phyloP scores from a whole-genome alignment of 1,140 invertebrate genomes.

The Aphelenchoides fujianensis region DNA sequence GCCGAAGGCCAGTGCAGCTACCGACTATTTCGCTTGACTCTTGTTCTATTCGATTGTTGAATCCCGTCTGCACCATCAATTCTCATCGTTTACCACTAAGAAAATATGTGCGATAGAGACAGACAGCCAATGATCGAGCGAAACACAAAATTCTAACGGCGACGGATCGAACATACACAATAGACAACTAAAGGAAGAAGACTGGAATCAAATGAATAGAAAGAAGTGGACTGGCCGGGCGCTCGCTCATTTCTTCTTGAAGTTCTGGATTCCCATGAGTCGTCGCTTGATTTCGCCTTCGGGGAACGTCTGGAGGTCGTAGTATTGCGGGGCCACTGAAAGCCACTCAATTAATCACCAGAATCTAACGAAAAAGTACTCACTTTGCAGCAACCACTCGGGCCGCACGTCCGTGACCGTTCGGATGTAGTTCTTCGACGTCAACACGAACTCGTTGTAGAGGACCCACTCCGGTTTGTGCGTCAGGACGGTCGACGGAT shows the following conservation, averaged over 20 bases:
- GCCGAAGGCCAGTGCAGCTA: not conserved
- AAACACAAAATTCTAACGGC: too few relatives aligned
- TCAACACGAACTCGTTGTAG: conserved; percentile 99
- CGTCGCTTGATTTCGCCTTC: conserved; percentile 63
- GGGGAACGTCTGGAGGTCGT: conserved; percentile 94
- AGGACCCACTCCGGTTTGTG: conserved; percentile 99
- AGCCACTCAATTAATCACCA: too few relatives aligned
- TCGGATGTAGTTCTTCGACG: conserved; percentile 98
- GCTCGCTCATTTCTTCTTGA: not conserved
- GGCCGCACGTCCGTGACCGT: conserved; percentile 97
- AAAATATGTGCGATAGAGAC: too few relatives aligned
- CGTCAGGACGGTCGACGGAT: conserved; percentile 95
- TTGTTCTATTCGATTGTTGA: not conserved
- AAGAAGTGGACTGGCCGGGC: not conserved
- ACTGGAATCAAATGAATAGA: not conserved
- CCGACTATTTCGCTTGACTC: not conserved
- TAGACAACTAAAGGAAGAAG: not conserved
- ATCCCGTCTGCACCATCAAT: too few relatives aligned
- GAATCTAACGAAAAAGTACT: too few relatives aligned
- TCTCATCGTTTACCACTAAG: not conserved
- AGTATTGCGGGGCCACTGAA: conserved; percentile 94
- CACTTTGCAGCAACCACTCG: conserved; percentile 69
- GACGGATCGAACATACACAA: not conserved
- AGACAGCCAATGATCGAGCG: too few relatives aligned
- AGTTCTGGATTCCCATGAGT: not conserved